These are phyloP conservation scores for Apotomis betuletana DNA, from an alignment of 2,888 invertebrate genomes.

Conservation along the genomic window DNA sequence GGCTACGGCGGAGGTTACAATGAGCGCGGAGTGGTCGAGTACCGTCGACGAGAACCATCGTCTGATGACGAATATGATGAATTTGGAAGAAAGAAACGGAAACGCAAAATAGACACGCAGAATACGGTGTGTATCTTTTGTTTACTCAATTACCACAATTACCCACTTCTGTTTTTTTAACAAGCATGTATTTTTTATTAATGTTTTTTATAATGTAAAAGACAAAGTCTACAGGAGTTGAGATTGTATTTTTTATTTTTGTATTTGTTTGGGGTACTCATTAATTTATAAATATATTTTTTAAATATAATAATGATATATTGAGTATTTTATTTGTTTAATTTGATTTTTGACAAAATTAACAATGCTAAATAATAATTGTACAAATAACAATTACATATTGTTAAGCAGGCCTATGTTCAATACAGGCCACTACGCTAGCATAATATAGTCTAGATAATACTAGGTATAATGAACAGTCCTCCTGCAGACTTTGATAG, in stretches of 20 bases:
- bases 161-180: conserved; percentile 22
- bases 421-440: too few species aligned
- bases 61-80: conserved; percentile 99
- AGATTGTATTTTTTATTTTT: neutral
- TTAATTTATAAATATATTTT: too few species aligned
- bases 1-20: conserved; percentile 96
- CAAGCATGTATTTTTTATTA: conserved; percentile 23
- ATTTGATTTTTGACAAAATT: too few species aligned
- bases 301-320: too few species aligned
- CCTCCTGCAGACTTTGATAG: conserved; percentile 29
- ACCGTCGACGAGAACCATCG: conserved; percentile 92
- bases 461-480: conserved; percentile 2
- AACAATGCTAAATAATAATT: too few species aligned
- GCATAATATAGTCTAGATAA: neutral
- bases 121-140: conserved; percentile 56
- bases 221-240: conserved; percentile 22
- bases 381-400: too few species aligned
- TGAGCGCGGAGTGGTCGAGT: conserved; percentile 97
- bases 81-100: conserved; percentile 88
- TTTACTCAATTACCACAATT: neutral
- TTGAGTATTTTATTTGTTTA: too few species aligned
- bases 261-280: neutral
- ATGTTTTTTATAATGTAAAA: neutral
- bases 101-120: conserved; percentile 64
- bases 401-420: too few species aligned